These are phyloP conservation scores for Himalopsyche phryganea DNA, from an alignment of 1,140 invertebrate species.

Conservation along the genomic window DNA sequence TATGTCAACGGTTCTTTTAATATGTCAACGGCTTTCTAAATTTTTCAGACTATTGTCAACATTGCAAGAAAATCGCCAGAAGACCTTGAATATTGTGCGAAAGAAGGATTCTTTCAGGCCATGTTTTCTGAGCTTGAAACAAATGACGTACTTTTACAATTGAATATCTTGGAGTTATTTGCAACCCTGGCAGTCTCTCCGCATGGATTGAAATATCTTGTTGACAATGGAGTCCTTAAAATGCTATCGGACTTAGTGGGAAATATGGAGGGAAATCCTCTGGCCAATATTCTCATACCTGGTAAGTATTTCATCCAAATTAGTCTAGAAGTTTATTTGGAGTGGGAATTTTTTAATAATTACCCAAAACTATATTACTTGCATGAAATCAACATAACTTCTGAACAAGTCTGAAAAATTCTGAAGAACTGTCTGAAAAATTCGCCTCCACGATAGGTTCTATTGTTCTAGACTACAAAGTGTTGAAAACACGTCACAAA, in stretches of 20 bases:
- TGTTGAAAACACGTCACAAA: no score
- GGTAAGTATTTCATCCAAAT: constrained; percentile 52
- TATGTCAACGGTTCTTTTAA: no score
- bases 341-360: no score
- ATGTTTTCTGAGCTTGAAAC: constrained; percentile 65
- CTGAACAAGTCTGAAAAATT: not conserved
- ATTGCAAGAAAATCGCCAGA: constrained; percentile 58
- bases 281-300: constrained; percentile 61
- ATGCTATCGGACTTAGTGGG: constrained; percentile 60
- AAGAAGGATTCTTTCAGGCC: constrained; percentile 62
- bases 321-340: no score
- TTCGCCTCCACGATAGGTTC: no score
- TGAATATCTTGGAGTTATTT: constrained; percentile 75
- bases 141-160: constrained; percentile 70
- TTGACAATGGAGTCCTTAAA: constrained; percentile 61
- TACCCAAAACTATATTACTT: not conserved
- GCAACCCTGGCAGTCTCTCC: constrained; percentile 62
- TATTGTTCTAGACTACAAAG: no score
- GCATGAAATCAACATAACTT: not conserved
- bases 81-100: constrained; percentile 54
- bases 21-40: no score
- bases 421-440: no score
- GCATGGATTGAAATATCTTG: constrained; percentile 69
- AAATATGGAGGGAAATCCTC: constrained; percentile 56
- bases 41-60: constrained; percentile 65